Base-by-base conservation (phyloP, 2,888 invertebrate species). In the Sycophila texana region DNA sequence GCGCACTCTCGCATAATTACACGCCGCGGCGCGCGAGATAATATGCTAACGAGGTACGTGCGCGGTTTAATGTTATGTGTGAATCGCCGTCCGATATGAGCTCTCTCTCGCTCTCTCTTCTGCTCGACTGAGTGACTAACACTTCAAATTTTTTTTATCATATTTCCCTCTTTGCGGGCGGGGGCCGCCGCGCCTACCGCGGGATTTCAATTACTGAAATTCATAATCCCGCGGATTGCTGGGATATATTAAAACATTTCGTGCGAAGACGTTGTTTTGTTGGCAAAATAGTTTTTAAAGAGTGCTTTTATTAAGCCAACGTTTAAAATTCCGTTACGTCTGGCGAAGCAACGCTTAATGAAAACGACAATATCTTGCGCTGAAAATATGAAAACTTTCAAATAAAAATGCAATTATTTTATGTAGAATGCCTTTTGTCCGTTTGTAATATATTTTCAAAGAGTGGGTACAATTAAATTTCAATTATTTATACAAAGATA, bases 11-110 rank as follows among this genome's bases (percentile, higher is more conserved):
- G 73, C 83, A 83, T 86, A 88, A 88, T 88, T 86, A 86, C 84
- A 77, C 79, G 72, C 71, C 51, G 20, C 16, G 47, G 53, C 63
- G 61, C 16, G 18, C 49, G 81, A 86, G 88, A 88, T 88, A 88
- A 88, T 88, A 88, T 88, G 88, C 86, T 88, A 88, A 88, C 85
- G 84, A 84, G 83, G 63, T 80, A 73, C 71, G 76, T 73, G 77
- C 83, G 82, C 81, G 51, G 82, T 86, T 86, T 87, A 86, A 87
- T 85, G 84, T 83, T 86, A 86, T 83, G 86, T 86, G 87, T 86
- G 87, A 88, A 87, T 86, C 84, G 39, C 81, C 61, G 70, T 83
- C 77, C 74, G 72, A 83, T 83, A 83, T 80, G 83, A 83, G 84
- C 87, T 87, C 87, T 87, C 87, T 86, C 86, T 26, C 26, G 26